A percentile compares a stretch with the other conserved stretches of the same genome.
Evolutionary conservation across 23 tunicate genomes (phyloP).

Genomic region (Halocynthia roretzi): DNA sequence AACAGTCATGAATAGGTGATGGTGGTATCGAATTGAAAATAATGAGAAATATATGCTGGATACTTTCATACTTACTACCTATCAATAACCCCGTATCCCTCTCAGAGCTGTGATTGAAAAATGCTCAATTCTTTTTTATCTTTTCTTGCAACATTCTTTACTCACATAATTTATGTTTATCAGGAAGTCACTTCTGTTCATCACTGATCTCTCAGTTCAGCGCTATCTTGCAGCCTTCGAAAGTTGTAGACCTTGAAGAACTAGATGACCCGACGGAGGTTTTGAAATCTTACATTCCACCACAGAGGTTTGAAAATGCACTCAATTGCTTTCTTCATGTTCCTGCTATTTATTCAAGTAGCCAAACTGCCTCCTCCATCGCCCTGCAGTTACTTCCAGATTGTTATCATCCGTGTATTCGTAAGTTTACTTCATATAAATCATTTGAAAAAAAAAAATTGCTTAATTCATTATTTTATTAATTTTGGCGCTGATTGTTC

Average conservation of each 20-base stretch:
- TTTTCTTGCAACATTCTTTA: no score
- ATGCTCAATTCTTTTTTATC: no score
- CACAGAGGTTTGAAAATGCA: slow-evolving; percentile 21
- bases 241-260: slow-evolving; percentile 16
- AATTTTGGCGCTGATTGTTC: background rate
- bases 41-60: no score
- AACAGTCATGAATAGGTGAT: no score
- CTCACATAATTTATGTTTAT: no score
- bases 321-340: slow-evolving; percentile 12
- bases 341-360: slow-evolving; percentile 28
- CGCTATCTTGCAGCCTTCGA: slow-evolving; percentile 16
- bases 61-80: no score
- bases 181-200: slow-evolving; percentile 7
- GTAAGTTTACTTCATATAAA: slow-evolving; percentile 21
- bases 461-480: background rate
- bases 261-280: slow-evolving; percentile 41
- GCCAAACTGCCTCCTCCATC: background rate
- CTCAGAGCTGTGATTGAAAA: no score
- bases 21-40: no score
- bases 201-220: slow-evolving; percentile 8
- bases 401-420: slow-evolving; percentile 56
- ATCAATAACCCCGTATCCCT: no score
- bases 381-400: slow-evolving; percentile 31
- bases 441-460: background rate
- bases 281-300: slow-evolving; percentile 8